phyloP scores from a whole-genome alignment of 1,140 invertebrate genomes.

The Dendroctonus ponderosae region DNA sequence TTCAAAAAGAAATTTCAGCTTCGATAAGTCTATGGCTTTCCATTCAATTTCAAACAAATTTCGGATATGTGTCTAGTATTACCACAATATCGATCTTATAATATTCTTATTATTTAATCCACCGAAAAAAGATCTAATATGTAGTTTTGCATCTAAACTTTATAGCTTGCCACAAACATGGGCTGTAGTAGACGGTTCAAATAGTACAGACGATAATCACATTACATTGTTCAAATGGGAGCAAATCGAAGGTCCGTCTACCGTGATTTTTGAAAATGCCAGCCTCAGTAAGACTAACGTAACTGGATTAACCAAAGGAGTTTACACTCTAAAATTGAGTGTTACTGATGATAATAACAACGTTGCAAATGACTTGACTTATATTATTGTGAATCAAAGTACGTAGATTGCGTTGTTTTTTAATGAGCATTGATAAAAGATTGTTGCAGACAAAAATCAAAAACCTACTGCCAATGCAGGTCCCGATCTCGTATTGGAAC shows the following conservation, averaged over 20 bases:
- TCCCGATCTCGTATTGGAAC: constrained; percentile 72
- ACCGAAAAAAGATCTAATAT: too few species aligned
- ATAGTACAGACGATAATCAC: constrained; percentile 81
- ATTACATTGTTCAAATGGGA: constrained; percentile 79
- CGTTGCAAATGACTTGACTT: constrained; percentile 67
- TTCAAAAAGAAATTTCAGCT: too few species aligned
- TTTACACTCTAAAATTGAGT: constrained; percentile 80
- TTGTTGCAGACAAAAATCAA: constrained; percentile 76
- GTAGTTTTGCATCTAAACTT: not conserved
- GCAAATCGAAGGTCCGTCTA: constrained; percentile 67
- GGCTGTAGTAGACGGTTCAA: constrained; percentile 74
- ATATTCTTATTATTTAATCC: too few species aligned
- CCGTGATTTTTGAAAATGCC: constrained; percentile 53
- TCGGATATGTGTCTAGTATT: too few species aligned
- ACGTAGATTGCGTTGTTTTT: constrained; percentile 50
- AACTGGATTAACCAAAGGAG: constrained; percentile 77
- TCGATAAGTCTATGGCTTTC: too few species aligned
- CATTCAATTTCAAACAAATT: too few species aligned
- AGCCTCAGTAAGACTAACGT: constrained; percentile 66
- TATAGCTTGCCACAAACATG: constrained; percentile 73
- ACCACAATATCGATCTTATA: too few species aligned
- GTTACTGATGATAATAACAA: constrained; percentile 84
- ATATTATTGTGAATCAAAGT: constrained; percentile 88
- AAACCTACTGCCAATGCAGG: constrained; percentile 85
- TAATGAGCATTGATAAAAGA: not conserved